Conservation (phyloP, 2,113 vertebrate genomes). For the Calidris pugnax region DNA sequence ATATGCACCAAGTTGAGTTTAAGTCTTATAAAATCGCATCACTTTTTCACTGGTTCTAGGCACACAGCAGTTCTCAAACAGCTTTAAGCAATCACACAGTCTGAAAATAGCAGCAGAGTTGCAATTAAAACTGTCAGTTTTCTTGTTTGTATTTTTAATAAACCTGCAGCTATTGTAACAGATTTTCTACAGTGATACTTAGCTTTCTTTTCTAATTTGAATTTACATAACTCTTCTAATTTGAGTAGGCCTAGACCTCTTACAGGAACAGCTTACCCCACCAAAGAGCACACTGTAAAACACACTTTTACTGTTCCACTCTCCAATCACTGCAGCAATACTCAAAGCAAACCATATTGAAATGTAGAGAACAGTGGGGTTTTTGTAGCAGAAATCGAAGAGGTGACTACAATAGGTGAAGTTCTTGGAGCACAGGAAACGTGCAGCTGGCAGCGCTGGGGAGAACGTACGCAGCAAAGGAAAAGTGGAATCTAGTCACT, state of each 20-base stretch:
- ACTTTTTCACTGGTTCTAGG: not conserved
- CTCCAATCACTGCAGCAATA: not conserved
- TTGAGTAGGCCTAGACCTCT: not conserved
- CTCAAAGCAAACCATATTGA: not conserved
- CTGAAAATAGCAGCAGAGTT: not conserved
- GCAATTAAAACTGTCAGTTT: not conserved
- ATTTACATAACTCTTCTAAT: not conserved
- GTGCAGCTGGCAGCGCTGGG: not conserved
- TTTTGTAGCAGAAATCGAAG: not conserved
- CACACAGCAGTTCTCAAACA: not conserved
- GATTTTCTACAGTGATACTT: not conserved
- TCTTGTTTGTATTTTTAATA: not conserved
- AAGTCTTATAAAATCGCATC: not conserved
- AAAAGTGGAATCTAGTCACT: not conserved
- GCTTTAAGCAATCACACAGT: not conserved
- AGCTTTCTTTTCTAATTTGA: not conserved
- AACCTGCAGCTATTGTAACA: not conserved
- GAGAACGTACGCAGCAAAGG: rapidly evolving
- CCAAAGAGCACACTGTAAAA: not conserved
- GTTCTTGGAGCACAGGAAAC: not conserved
- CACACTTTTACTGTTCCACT: not conserved
- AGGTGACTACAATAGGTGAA: not conserved
- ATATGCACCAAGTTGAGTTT: not conserved
- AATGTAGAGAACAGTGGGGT: not conserved
- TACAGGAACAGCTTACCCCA: not conserved